Conservation (phyloP, 35 echinoderm and acorn worm species). For the Heliocidaris tuberculata region DNA sequence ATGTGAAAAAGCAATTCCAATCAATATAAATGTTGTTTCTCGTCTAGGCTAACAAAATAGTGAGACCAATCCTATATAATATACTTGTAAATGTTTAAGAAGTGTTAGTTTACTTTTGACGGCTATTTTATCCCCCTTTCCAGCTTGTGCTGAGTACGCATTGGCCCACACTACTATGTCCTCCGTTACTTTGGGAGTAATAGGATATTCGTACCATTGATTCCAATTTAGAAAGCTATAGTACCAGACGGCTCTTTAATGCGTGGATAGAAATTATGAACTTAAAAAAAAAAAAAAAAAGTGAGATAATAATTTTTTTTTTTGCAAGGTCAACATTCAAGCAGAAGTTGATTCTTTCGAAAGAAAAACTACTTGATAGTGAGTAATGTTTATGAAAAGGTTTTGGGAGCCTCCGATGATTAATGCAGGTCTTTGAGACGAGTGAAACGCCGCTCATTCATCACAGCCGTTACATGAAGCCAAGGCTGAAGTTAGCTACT, state of each 20-base stretch:
- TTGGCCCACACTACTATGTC: not conserved
- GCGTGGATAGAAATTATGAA: not conserved
- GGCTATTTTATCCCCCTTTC: too few relatives aligned
- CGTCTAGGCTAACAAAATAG: too few relatives aligned
- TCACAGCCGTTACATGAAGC: not conserved
- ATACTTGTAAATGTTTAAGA: too few relatives aligned
- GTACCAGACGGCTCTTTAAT: not conserved
- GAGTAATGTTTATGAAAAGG: conserved; percentile 12
- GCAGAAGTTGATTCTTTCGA: not conserved
- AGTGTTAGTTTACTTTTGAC: too few relatives aligned
- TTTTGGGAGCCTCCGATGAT: not conserved
- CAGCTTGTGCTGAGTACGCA: too few relatives aligned
- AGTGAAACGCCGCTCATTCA: not conserved
- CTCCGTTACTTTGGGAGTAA: not conserved
- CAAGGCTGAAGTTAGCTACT: conserved; percentile 9
- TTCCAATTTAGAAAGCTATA: not conserved
- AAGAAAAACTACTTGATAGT: not conserved
- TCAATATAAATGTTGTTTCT: too few relatives aligned
- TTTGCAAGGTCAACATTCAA: not conserved
- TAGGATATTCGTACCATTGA: not conserved
- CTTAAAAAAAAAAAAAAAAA: not conserved
- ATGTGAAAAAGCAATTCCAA: too few relatives aligned
- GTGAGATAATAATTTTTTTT: not conserved
- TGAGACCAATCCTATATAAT: too few relatives aligned
- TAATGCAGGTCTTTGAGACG: conserved; percentile 8